These are phyloP conservation scores for Tillus elongatus DNA, from an alignment of 2,888 invertebrate genomes.

Conservation along the genomic window DNA sequence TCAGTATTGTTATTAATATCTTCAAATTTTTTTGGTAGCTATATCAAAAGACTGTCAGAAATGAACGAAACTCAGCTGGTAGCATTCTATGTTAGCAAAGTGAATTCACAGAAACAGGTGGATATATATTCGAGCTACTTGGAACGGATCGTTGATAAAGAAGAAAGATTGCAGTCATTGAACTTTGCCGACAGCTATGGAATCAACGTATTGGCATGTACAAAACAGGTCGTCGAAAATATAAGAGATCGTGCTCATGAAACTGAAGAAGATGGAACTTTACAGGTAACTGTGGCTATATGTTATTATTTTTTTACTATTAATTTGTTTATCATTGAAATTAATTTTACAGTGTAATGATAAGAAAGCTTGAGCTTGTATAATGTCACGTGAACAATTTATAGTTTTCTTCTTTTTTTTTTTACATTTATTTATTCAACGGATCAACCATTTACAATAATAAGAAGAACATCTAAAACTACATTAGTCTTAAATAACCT, in stretches of 20 bases:
- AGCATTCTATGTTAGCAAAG: constrained; percentile 75
- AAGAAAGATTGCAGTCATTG: constrained; percentile 57
- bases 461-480: too few species aligned
- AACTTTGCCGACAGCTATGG: constrained; percentile 64
- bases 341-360: too few species aligned
- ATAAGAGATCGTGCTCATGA: constrained; percentile 46
- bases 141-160: constrained; percentile 54
- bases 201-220: constrained; percentile 75
- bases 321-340: too few species aligned
- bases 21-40: constrained; percentile 36
- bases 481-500: too few species aligned
- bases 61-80: constrained; percentile 68
- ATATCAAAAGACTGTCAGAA: constrained; percentile 61
- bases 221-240: constrained; percentile 75
- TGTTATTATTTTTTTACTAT: too few species aligned
- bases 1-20: not conserved
- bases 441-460: too few species aligned
- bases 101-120: constrained; percentile 55
- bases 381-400: too few species aligned
- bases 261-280: constrained; percentile 29
- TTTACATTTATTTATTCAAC: too few species aligned
- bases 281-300: constrained; percentile 28
- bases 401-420: too few species aligned
- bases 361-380: too few species aligned
- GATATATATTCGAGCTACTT: constrained; percentile 59